phyloP scores from a whole-genome alignment of 2,797 vertebrate genomes.

The Malacoctenus gilli region DNA sequence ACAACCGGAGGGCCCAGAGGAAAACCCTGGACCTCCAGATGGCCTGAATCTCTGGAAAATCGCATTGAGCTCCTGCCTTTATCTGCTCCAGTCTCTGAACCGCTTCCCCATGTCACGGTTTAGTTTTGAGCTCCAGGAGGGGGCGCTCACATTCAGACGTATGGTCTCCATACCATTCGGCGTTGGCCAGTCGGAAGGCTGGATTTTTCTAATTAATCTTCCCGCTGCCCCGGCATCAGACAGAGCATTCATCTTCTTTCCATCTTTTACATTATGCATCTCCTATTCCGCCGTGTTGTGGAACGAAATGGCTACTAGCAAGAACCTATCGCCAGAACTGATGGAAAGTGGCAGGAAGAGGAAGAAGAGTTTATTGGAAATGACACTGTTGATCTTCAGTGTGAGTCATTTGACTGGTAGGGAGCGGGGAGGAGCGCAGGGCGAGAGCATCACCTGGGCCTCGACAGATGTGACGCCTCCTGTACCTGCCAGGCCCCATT shows the following conservation, averaged over 20 bases:
- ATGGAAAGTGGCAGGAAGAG: constrained; percentile 78
- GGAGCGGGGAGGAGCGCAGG: constrained; percentile 56
- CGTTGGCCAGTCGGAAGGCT: constrained; percentile 51
- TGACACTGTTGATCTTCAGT: constrained; percentile 80
- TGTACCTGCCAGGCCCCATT: constrained; percentile 84
- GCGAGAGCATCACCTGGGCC: constrained; percentile 77
- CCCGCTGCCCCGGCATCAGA: constrained; percentile 63
- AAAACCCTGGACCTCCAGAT: too few relatives aligned
- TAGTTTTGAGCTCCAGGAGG: constrained; percentile 27
- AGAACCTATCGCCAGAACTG: constrained; percentile 71
- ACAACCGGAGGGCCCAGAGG: too few relatives aligned
- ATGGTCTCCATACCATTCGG: constrained; percentile 53
- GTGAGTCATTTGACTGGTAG: constrained; percentile 80
- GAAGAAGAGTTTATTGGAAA: constrained; percentile 79
- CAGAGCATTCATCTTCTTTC: constrained; percentile 76
- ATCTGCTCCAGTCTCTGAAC: constrained; percentile 2
- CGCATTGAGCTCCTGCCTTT: constrained; percentile 5
- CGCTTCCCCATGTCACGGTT: constrained; percentile 3
- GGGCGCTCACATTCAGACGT: constrained; percentile 31
- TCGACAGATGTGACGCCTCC: constrained; percentile 83
- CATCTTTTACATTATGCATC: constrained; percentile 79
- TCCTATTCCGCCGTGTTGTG: constrained; percentile 70
- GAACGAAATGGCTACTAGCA: constrained; percentile 78
- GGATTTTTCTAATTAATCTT: constrained; percentile 74
- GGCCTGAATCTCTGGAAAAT: too few relatives aligned